A percentile compares a stretch with the other conserved stretches of the same genome.
These are phyloP conservation scores for Dolichoris vasculosae DNA, from an alignment of 1,140 invertebrate species.

Conservation along the genomic window DNA sequence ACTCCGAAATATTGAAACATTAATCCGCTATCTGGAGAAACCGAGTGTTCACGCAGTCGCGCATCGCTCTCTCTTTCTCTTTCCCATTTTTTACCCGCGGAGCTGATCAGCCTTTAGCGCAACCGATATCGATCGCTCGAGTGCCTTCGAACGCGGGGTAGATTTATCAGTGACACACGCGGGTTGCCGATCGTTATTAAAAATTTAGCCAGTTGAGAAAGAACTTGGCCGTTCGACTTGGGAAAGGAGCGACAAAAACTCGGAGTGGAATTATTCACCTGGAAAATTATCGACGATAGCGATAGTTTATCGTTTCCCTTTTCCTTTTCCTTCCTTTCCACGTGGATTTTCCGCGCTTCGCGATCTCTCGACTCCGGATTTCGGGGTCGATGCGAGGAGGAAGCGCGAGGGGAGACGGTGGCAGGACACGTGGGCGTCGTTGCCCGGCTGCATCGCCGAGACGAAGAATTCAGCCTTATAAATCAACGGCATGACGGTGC, in stretches of 20 bases:
- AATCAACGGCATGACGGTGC: constrained; percentile 74
- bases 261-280: background rate
- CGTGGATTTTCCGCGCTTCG: background rate
- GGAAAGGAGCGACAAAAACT: too few species aligned
- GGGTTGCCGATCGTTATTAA: too few species aligned
- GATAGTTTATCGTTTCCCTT: too few species aligned
- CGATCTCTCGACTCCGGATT: background rate
- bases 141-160: background rate
- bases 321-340: too few species aligned
- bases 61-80: background rate
- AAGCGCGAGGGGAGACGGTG: background rate
- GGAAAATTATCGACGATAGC: too few species aligned
- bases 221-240: too few species aligned
- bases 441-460: background rate
- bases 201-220: too few species aligned
- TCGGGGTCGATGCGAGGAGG: background rate
- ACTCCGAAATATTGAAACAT: constrained; percentile 59
- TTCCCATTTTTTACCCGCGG: background rate
- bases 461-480: constrained; percentile 73
- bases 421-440: background rate
- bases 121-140: background rate
- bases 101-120: background rate
- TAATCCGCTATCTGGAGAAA: background rate
- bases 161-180: background rate
- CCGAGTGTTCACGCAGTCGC: background rate